Conservation (phyloP, 2,797 vertebrate genomes). For the Poeciliopsis paucimaculata region DNA sequence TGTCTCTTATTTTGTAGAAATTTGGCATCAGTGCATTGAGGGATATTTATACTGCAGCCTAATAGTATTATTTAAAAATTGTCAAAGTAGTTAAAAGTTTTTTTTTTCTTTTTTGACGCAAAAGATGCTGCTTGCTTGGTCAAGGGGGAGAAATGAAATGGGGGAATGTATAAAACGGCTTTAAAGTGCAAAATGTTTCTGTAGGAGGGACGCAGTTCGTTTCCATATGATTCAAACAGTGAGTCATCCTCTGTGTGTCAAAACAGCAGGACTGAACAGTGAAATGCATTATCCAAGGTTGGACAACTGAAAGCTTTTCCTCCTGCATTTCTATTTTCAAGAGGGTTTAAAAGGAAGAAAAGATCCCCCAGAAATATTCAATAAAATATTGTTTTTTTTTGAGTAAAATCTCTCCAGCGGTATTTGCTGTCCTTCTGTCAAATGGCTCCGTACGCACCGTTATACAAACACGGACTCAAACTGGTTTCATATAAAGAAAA, state of each 20-base stretch:
- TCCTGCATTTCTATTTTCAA: constrained; percentile 2
- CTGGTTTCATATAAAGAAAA: constrained; percentile 17
- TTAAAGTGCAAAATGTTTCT: constrained; percentile 6
- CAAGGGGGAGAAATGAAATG: not conserved
- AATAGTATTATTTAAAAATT: constrained; percentile 1
- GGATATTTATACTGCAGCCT: constrained; percentile 11
- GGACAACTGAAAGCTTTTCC: constrained; percentile 16
- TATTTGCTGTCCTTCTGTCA: constrained; percentile 43
- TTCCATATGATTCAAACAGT: constrained; percentile 4
- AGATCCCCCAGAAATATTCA: not conserved
- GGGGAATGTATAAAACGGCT: not conserved
- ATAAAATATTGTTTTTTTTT: not conserved
- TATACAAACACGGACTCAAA: constrained; percentile 25
- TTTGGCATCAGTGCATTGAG: constrained; percentile 8
- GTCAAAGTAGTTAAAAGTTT: constrained; percentile 3
- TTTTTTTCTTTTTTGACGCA: constrained; percentile 1
- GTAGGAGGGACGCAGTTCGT: not conserved
- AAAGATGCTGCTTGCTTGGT: not conserved
- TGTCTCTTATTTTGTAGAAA: constrained; percentile 27
- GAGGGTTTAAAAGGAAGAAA: not conserved
- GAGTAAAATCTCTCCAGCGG: constrained; percentile 29
- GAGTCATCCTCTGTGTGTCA: constrained; percentile 16
- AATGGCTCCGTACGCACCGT: not conserved
- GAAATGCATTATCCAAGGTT: constrained; percentile 38
- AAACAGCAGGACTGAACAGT: constrained; percentile 7